Evolutionary conservation across 2,113 vertebrate genomes (phyloP), one percentile per base, ranked within the genome.

Genomic region (Polypterus senegalus): DNA sequence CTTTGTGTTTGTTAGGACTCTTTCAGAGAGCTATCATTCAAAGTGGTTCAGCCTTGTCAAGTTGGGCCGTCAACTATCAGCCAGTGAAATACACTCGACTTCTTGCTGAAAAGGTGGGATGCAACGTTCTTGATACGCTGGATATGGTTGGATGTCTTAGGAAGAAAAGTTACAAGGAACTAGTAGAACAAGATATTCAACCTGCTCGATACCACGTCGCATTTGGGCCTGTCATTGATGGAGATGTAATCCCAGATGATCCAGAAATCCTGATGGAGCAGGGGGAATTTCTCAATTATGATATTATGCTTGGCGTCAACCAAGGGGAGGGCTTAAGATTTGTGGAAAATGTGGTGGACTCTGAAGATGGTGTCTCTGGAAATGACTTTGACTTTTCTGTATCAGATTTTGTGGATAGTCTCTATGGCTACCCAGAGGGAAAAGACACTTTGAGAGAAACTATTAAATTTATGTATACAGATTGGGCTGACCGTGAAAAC

Each of bases 381-480:
- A 98, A 93, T 49, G 96, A 98, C 79, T 98, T 98, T 73, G 96
- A 99, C 73, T 98, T 97, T 68, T 94, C 95, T 0, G 93, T 99
- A 66, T 97, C 95, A 4, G 97, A 98, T 79, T 99, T 99, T 65
- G 96, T 99, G 79, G 96, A 99, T 77, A 97, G 96, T 75, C 81
- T 99, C 5, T 99, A 98, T 0, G 96, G 96, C 61, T 99, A 99
- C 74, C 95, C 96, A 0, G 96, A 99, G 79, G 94, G 96, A 54
- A 99, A 99, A 69, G 96, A 99, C 73, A 97, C 93, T 0, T 78
- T 99, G 64, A 82, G 96, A 59, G 96, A 97, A 71, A 99, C 96
- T 77, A 99, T 99, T 73, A 97, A 98, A 75, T 99, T 99, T 75
- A 99, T 99, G 96, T 99, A 99, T 79, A 99, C 96, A 0, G 96